Evolutionary conservation across 2,113 vertebrate species (phyloP), one percentile per base, ranked within the genome.

Genomic region (Psettodes erumei): DNA sequence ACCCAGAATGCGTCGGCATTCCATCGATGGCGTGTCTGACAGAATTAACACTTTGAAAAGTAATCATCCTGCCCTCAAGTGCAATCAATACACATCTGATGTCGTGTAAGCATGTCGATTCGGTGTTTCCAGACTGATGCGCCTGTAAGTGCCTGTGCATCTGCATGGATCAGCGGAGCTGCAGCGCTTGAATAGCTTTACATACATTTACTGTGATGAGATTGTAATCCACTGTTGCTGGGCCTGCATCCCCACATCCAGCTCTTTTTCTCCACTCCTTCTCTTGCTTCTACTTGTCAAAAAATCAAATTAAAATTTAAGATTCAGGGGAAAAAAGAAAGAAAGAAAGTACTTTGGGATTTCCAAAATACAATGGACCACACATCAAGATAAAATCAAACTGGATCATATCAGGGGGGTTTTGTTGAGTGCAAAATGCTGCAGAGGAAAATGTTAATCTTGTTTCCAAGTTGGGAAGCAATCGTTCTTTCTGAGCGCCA

Each of bases 161-260:
- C 75, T 61, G 71, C 56, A 51, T 70, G 67, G 61, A 81, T 83
- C 81, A 59, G 62, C 37, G 55, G 75, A 84, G 71, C 70, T 59
- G 85, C 77, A 32, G 75, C 21, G 4, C 62, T 54, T 77, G 86
- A 89, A 86, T 85, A 84, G 79, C 72, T 90, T 84, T 88, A 83
- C 88, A 89, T 86, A 83, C 47, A 85, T 89, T 86, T 83, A 59
- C 77, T 50, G 19, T 25, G 55, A 67, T 35, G 45, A 83, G 30
- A 75, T 38, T 59, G 43, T 50, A 58, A 82, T 45, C 58, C 30
- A 9, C 21, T 27, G 71, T 42, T 32, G 30, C 71, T 40, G 11
- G 38, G 63, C 42, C 43, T 19, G 2, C 38, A 56, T 80, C 27
- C 53, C 68, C 43, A 43, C 8, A 55, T 21, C 50, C 43, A 19